Conservation (phyloP, 2,888 invertebrate species). For the Ischnura elegans region DNA sequence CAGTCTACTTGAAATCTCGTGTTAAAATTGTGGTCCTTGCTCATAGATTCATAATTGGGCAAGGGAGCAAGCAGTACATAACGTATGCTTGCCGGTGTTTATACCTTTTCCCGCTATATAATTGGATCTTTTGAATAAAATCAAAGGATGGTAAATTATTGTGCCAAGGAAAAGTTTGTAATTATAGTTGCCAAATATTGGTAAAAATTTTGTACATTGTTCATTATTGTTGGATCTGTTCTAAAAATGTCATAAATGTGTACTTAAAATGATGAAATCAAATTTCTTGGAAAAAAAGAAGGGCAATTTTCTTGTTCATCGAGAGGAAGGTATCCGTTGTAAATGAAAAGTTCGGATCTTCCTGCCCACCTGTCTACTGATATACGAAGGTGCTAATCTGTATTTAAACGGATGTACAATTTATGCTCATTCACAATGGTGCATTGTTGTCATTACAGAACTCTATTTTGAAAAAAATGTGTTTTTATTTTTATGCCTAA, state of each 20-base stretch:
- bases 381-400: slow-evolving; percentile 61
- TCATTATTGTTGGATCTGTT: neutral
- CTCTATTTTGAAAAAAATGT: slow-evolving; percentile 25
- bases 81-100: neutral
- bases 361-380: slow-evolving; percentile 61
- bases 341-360: slow-evolving; percentile 6
- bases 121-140: slow-evolving; percentile 33
- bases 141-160: slow-evolving; percentile 45
- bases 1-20: neutral
- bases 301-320: slow-evolving; percentile 52
- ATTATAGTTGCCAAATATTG: slow-evolving; percentile 17
- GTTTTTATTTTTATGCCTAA: neutral
- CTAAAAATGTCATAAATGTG: slow-evolving; percentile 23
- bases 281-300: slow-evolving; percentile 29
- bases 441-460: slow-evolving; percentile 60
- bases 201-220: neutral
- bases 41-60: neutral
- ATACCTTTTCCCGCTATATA: neutral
- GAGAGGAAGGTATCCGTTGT: neutral
- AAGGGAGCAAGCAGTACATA: neutral
- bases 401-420: slow-evolving; percentile 63
- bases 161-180: neutral
- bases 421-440: slow-evolving; percentile 58
- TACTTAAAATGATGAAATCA: slow-evolving; percentile 43
- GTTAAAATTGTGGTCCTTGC: neutral